Base-by-base conservation (phyloP, 2,113 vertebrate species). In the Gobiocypris rarus region DNA sequence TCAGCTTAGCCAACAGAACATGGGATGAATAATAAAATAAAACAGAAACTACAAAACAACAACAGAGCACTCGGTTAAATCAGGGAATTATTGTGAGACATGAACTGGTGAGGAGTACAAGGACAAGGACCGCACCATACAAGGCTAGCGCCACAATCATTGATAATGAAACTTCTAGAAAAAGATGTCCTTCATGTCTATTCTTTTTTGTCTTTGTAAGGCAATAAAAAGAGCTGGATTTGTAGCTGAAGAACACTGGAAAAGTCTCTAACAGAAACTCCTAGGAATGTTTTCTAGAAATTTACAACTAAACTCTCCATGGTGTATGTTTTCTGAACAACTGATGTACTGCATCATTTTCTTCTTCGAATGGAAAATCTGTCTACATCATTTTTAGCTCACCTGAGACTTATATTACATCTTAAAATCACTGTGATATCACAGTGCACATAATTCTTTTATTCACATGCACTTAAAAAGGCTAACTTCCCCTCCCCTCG, bases 101-200 rank as follows among this genome's bases (percentile, higher is more conserved):
- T 41, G 34, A 41, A 69, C 41, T 69, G 65, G 34, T 22, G 65
- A 41, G n/a, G 34, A 69, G 31, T n/a, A 11, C 1, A 41, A 9
- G 41, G 34, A 38, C 34, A 38, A 38, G 34, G 34, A 38, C 5
- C 34, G 5, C 34, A 38, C 22, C 22, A 69, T 69, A 69, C 65
- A 69, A 69, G 65, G 65, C 41, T 19, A 5, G 34, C 65, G 41
- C 65, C 17, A 38, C 22, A 41, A 69, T 41, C 3, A 5, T 1
- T 22, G 65, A 69, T 69, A 69, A 69, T 41, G 34, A 69, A 41
- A 69, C 34, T 69, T 69, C 31, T n/a, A 69, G 65, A 69, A 69
- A 69, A 19, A 41, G 17, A 10, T 69, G 65, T 69, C 34, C 34
- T 69, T 41, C 65, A 41, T 69, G 34, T 69, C 34, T 38, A n/a